Conservation (phyloP, 2,797 vertebrate species). For the Tadarida brasiliensis region DNA sequence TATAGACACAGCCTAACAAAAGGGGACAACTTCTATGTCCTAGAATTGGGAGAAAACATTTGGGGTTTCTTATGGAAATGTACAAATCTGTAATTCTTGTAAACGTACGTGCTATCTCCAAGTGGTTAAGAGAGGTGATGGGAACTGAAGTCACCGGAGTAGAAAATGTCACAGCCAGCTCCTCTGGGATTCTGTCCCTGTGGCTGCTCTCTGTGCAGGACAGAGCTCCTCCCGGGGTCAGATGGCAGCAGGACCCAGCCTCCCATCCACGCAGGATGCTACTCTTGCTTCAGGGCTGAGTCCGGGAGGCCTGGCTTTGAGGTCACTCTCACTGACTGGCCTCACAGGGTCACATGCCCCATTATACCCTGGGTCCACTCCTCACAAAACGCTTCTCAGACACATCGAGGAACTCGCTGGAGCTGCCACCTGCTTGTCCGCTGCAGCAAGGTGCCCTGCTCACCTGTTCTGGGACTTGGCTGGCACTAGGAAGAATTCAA, state of each 20-base stretch:
- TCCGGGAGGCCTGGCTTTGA: neutral
- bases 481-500: neutral
- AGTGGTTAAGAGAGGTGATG: slow-evolving; percentile 51
- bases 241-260: neutral
- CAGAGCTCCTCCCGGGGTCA: slow-evolving; percentile 51
- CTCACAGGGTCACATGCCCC: rapidly evolving
- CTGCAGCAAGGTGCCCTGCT: rapidly evolving
- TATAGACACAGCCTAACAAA: neutral
- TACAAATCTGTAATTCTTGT: neutral
- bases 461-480: neutral
- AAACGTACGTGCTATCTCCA: slow-evolving; percentile 55
- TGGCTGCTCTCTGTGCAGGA: slow-evolving; percentile 42
- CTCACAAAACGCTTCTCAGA: neutral
- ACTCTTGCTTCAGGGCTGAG: neutral
- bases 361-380: neutral
- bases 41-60: neutral
- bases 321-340: neutral
- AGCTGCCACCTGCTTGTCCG: neutral
- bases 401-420: neutral
- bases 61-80: neutral
- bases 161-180: slow-evolving; percentile 55
- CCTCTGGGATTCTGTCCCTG: slow-evolving; percentile 20
- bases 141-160: neutral
- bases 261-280: neutral
- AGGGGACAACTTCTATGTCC: neutral